Evolutionary conservation across 1,140 invertebrate species (phyloP), one percentile per base, ranked within the genome.

Genomic region (Ylistrum balloti): DNA sequence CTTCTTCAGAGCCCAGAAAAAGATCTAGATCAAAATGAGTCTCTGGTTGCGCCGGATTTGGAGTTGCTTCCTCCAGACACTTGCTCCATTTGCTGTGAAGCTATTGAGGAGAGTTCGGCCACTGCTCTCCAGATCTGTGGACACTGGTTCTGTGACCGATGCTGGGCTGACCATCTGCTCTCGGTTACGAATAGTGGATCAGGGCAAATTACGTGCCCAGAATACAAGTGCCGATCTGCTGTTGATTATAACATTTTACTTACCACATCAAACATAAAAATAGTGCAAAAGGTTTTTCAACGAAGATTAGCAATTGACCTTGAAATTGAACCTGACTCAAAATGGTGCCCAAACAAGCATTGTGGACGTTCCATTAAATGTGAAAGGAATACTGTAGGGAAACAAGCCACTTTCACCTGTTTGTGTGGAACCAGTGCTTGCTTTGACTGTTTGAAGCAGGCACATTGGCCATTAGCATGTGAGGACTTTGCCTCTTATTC

Each of bases 101-200:
- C 34, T 0, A 87, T 92, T 86, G 33, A 88, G 2, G 86, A 56
- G 0, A 88, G 87, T n/a, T n/a, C 87, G 2, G 93, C 90, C 11
- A 93, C 93, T 20, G 90, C 91, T 32, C 87, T 95, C 33, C 87
- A 85, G 17, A 33, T 88, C 22, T 95, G 94, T 87, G 90, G 92
- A n/a, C 94, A 95, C 87, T 92, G 92, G 92, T 94, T 95, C 88
- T 95, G 94, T 90, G 91, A 94, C 87, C 56, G 33, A 1, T 95
- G 94, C 89, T 95, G 93, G 94, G 87, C 74, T 56, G 87, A 90
- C 5, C 93, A 95, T 89, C 85, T 93, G 17, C n/a, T 86, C n/a
- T 87, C 89, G 5, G 74, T 88, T 85, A 87, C 91, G 17, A 34
- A 48, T 17, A 88, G 88, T 5, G 91, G 91, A 9, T 90, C 86